Percentiles rank a stretch among this genome's conserved stretches.
Evolutionary conservation across 2,888 invertebrate genomes (phyloP).

Genomic region (Caenorhabditis panamensis): DNA sequence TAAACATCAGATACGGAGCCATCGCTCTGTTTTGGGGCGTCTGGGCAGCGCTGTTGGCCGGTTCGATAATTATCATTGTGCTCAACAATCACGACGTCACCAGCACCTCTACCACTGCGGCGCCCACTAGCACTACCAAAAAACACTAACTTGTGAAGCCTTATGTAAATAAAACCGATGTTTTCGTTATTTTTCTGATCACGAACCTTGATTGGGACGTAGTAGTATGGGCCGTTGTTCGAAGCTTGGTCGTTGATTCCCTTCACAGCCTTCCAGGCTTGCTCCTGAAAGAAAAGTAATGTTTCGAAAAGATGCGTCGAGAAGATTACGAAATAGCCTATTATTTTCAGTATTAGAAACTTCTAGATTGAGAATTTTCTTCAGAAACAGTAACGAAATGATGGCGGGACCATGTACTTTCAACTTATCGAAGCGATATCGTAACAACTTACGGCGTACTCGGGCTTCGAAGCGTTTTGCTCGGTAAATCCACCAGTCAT

Average conservation of each 20-base stretch:
- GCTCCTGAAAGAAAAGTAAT: conserved; percentile 61
- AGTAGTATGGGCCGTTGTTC: conserved; percentile 71
- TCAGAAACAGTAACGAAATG: no score
- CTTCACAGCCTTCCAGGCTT: conserved; percentile 66
- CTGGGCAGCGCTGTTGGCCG: conserved; percentile 67
- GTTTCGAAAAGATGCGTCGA: no score
- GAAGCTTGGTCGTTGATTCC: conserved; percentile 68
- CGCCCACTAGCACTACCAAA: conserved; percentile 39
- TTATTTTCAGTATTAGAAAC: no score
- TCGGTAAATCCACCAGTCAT: conserved; percentile 65
- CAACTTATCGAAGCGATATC: no score
- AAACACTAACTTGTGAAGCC: conserved; percentile 25
- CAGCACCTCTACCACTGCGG: conserved; percentile 41
- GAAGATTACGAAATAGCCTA: no score
- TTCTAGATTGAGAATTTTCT: no score
- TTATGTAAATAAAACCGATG: neutral
- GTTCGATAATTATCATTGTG: conserved; percentile 64
- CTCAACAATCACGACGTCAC: conserved; percentile 62
- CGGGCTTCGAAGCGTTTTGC: conserved; percentile 67
- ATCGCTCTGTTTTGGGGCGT: conserved; percentile 62
- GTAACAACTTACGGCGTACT: conserved; percentile 63
- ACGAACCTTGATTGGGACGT: conserved; percentile 69
- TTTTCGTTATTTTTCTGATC: neutral
- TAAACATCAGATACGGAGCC: conserved; percentile 45
- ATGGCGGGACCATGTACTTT: no score